Conservation (phyloP, 1,140 invertebrate species). For the Hycleus cichorii region DNA sequence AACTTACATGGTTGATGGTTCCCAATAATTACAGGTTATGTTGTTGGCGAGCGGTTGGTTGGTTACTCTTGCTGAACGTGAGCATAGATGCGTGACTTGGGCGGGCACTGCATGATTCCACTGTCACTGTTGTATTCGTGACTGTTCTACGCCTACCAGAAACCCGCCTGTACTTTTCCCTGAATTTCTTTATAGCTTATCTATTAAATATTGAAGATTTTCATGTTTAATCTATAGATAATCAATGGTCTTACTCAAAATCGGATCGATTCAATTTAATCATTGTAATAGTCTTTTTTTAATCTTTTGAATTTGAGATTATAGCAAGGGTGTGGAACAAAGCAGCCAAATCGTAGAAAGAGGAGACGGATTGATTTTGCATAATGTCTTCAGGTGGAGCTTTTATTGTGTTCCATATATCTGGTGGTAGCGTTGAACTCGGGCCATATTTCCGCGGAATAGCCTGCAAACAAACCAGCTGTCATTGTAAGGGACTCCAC, state of each 20-base stretch:
- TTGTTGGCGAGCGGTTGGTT: slow-evolving; percentile 26
- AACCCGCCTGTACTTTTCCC: slow-evolving; percentile 14
- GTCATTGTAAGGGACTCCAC: slow-evolving; percentile 29
- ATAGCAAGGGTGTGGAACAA: slow-evolving; percentile 27
- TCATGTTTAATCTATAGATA: no score
- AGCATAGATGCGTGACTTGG: slow-evolving; percentile 30
- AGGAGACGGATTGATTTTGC: slow-evolving; percentile 42
- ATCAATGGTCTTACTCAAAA: no score
- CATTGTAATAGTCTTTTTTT: not conserved
- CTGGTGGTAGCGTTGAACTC: slow-evolving; percentile 27
- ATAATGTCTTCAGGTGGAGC: slow-evolving; percentile 41
- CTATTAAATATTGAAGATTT: no score
- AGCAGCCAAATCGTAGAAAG: slow-evolving; percentile 19
- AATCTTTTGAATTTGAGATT: no score
- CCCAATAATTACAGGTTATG: slow-evolving; percentile 31
- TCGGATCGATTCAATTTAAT: not conserved
- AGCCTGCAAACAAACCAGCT: slow-evolving; percentile 33
- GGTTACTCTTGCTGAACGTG: slow-evolving; percentile 28
- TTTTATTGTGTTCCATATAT: slow-evolving; percentile 40
- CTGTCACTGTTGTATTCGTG: slow-evolving; percentile 29
- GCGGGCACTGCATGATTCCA: slow-evolving; percentile 28
- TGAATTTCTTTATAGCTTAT: no score
- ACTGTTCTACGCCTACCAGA: slow-evolving; percentile 25
- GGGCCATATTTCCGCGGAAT: slow-evolving; percentile 27
- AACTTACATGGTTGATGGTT: slow-evolving; percentile 27